A percentile compares a stretch with the other conserved stretches of the same genome.
phyloP scores from a whole-genome alignment of 2,113 vertebrate species.

The Rhombomys opimus region DNA sequence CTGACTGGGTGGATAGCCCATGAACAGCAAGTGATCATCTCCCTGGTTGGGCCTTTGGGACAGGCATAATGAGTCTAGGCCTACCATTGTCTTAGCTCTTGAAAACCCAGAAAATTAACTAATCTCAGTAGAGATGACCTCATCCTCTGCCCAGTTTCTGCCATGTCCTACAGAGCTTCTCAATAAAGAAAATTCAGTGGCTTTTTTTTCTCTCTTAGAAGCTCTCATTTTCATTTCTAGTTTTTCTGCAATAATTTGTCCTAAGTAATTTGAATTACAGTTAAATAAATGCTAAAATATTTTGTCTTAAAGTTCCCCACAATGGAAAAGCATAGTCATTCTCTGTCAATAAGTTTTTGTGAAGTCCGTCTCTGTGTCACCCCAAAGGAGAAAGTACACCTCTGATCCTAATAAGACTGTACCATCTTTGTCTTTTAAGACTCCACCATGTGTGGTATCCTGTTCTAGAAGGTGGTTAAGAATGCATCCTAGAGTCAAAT shows the following conservation, averaged over 20 bases:
- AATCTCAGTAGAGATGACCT: too few species aligned
- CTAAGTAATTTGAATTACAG: not conserved
- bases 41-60: not conserved
- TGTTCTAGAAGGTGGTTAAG: not conserved
- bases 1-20: not conserved
- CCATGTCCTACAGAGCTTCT: not conserved
- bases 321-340: not conserved
- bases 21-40: not conserved
- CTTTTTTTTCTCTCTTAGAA: not conserved
- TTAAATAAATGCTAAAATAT: too few species aligned
- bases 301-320: not conserved
- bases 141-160: not conserved
- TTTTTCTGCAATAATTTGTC: not conserved
- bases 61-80: not conserved
- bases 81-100: not conserved
- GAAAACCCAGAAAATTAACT: not conserved
- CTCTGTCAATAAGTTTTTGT: not conserved
- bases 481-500: not conserved
- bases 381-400: not conserved
- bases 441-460: not conserved
- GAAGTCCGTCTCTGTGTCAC: not conserved
- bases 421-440: not conserved
- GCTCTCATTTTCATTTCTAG: not conserved
- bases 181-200: not conserved
- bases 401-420: not conserved